Evolutionary conservation across 2,113 vertebrate genomes (phyloP), one percentile per base, ranked within the genome.

Genomic region (Gadus chalcogrammus): DNA sequence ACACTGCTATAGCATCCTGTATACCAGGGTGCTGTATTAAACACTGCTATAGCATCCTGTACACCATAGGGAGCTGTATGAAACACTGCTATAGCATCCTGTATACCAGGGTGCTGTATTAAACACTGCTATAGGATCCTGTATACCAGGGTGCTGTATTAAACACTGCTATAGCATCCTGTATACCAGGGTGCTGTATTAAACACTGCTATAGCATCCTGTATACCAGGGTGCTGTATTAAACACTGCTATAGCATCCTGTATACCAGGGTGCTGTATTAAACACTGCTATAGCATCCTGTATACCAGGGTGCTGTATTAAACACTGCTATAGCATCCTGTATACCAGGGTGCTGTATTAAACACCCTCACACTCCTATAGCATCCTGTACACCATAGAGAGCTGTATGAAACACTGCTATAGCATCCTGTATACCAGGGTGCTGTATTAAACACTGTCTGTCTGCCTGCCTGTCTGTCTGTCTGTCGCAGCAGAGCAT

Each of bases 401-500:
- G n/a, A n/a, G n/a, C n/a, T n/a, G n/a, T n/a, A n/a, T n/a, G n/a
- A n/a, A n/a, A n/a, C n/a, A n/a, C n/a, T n/a, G n/a, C n/a, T 71
- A 6, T 31, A 31, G 31, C 31, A 6, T 31, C 31, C n/a, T 31
- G 31, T 31, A 31, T 31, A 31, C 20, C 5, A 31, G 31, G 31
- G 31, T 31, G 5, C 3, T 31, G 5, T 31, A 31, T 1, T 1
- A 48, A 61, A 72, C 68, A 55, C 42, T 48, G 42, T 2, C 42
- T 11, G 42, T 9, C 42, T n/a, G n/a, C n/a, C n/a, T 64, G 64
- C 35, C 31, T 76, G 63, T 63, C 42, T 24, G 69, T 64, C 12
- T 16, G 61, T 64, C 61, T 76, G 12, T 13, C 91, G 90, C 88
- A 90, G 91, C 82, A 77, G 78, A 90, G 81, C 87, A 89, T 88